A percentile compares a stretch with the other conserved stretches of the same genome.
Evolutionary conservation across 2,888 invertebrate genomes (phyloP).

Genomic region (Phengaris alcon): DNA sequence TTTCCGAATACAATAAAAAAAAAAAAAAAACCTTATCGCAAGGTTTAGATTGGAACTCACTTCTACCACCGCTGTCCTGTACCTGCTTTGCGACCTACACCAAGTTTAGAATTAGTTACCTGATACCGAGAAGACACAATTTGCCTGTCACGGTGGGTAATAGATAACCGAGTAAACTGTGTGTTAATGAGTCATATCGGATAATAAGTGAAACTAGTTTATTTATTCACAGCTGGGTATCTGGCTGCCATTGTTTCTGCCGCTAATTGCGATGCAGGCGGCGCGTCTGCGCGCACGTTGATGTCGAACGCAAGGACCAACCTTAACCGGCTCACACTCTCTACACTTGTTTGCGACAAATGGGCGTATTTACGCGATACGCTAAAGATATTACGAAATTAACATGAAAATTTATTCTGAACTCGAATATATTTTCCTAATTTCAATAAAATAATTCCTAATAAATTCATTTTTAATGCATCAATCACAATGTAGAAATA

Average conservation of each 20-base stretch:
- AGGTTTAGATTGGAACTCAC: not conserved
- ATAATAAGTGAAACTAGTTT: conserved; percentile 35
- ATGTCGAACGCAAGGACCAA: conserved; percentile 61
- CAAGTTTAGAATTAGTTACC: not conserved
- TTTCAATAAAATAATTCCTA: no score
- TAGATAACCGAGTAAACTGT: not conserved
- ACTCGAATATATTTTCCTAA: conserved; percentile 4
- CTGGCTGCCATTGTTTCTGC: conserved; percentile 61
- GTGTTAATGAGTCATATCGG: conserved; percentile 25
- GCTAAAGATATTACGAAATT: not conserved
- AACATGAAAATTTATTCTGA: conserved; percentile 12
- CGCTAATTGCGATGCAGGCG: conserved; percentile 66
- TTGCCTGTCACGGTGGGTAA: not conserved
- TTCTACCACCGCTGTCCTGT: not conserved
- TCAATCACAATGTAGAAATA: not conserved
- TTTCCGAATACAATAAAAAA: no score
- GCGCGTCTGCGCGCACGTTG: conserved; percentile 59
- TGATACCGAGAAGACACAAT: not conserved
- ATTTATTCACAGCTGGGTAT: conserved; percentile 53
- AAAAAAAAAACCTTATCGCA: not conserved
- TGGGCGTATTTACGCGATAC: not conserved
- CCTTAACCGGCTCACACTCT: conserved; percentile 32
- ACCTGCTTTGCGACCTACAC: not conserved
- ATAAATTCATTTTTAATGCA: not conserved
- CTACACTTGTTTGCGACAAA: conserved; percentile 29